Percentiles rank a stretch among this genome's conserved stretches.
These are phyloP conservation scores for Noctua pronuba DNA, from an alignment of 2,888 invertebrate genomes.

Conservation along the genomic window DNA sequence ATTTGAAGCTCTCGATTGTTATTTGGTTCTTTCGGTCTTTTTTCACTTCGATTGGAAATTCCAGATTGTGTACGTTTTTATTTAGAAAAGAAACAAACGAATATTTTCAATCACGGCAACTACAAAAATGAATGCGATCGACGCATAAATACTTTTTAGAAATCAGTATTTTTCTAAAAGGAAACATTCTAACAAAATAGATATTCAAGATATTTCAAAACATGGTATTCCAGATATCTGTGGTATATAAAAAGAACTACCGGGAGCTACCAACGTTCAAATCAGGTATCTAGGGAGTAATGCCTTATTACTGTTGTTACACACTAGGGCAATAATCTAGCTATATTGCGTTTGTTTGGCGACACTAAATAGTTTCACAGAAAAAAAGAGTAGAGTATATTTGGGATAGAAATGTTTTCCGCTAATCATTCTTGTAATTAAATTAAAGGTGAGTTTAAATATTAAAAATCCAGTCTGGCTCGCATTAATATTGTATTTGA, in stretches of 20 bases:
- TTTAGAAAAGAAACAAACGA: neutral
- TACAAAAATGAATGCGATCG: neutral
- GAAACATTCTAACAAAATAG: neutral
- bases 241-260: neutral
- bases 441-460: neutral
- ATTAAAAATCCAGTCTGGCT: neutral
- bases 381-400: neutral
- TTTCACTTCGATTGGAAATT: constrained; percentile 7
- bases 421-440: neutral
- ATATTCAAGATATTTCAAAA: neutral
- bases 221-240: neutral
- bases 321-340: constrained; percentile 20
- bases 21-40: neutral
- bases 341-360: constrained; percentile 28
- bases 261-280: constrained; percentile 8
- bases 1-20: constrained; percentile 5
- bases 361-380: constrained; percentile 6
- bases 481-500: neutral
- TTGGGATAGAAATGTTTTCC: neutral
- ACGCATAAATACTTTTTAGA: neutral
- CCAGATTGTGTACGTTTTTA: neutral
- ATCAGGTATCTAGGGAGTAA: constrained; percentile 20
- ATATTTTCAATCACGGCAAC: neutral
- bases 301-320: constrained; percentile 24
- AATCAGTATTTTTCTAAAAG: neutral